These are phyloP conservation scores for Trinorchestia longiramus DNA, from an alignment of 1,140 invertebrate genomes.

Conservation along the genomic window DNA sequence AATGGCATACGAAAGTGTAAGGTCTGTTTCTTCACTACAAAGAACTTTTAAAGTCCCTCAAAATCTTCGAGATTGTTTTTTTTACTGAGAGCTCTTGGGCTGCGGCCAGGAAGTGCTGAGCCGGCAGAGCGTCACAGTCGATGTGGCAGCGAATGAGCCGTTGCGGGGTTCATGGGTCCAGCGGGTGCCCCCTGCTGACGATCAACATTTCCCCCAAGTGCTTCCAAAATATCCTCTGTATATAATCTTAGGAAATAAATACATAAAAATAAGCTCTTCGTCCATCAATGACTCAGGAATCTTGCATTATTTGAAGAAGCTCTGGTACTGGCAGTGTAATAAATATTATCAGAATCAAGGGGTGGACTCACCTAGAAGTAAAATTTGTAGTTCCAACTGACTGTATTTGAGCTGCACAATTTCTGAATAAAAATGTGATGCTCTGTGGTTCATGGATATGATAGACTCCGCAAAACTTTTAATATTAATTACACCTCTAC, in stretches of 20 bases:
- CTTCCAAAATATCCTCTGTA: background rate
- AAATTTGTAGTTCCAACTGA: no score
- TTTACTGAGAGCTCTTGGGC: background rate
- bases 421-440: no score
- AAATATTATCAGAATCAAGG: background rate
- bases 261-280: no score
- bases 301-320: background rate
- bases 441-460: no score
- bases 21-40: background rate
- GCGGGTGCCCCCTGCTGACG: background rate
- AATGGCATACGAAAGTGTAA: background rate
- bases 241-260: background rate
- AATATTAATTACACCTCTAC: background rate
- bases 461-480: background rate
- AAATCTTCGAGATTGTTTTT: background rate
- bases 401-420: no score
- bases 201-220: background rate
- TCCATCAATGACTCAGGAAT: background rate
- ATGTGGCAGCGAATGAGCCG: slow-evolving; percentile 41
- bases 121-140: background rate
- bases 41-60: background rate
- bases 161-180: background rate
- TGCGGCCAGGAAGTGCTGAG: background rate
- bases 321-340: background rate
- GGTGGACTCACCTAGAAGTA: background rate